Conservation (phyloP, 2,888 invertebrate species). For the Pammene fasciana region DNA sequence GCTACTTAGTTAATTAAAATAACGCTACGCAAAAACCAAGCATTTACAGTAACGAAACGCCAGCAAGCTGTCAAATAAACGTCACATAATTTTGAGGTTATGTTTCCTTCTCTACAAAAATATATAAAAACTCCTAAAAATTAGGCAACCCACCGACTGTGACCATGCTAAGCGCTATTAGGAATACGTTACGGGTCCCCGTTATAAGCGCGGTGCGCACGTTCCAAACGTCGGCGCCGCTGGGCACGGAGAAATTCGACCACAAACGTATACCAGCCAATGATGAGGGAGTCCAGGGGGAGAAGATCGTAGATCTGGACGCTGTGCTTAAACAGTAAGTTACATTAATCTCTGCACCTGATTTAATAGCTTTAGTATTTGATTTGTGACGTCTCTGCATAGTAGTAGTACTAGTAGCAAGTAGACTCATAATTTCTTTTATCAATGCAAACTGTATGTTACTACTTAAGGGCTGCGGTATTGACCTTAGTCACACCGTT, state of each 20-base stretch:
- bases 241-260: slow-evolving; percentile 68
- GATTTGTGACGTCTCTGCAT: no score
- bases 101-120: slow-evolving; percentile 19
- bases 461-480: no score
- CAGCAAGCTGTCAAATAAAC: slow-evolving; percentile 20
- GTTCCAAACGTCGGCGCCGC: slow-evolving; percentile 63
- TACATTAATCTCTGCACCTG: background rate
- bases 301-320: slow-evolving; percentile 88
- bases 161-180: slow-evolving; percentile 63
- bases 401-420: no score
- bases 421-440: no score
- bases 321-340: slow-evolving; percentile 84
- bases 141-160: slow-evolving; percentile 41
- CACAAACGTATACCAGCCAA: slow-evolving; percentile 74
- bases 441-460: no score
- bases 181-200: slow-evolving; percentile 59
- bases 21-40: no score
- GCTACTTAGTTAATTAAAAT: no score
- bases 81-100: slow-evolving; percentile 35
- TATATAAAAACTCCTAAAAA: slow-evolving; percentile 40
- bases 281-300: slow-evolving; percentile 92
- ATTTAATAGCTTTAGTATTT: no score
- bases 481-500: no score
- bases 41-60: slow-evolving; percentile 14
- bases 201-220: slow-evolving; percentile 55